Evolutionary conservation across 2,797 vertebrate species (phyloP), one percentile per base, ranked within the genome.

Genomic region (Xiphophorus birchmanni): DNA sequence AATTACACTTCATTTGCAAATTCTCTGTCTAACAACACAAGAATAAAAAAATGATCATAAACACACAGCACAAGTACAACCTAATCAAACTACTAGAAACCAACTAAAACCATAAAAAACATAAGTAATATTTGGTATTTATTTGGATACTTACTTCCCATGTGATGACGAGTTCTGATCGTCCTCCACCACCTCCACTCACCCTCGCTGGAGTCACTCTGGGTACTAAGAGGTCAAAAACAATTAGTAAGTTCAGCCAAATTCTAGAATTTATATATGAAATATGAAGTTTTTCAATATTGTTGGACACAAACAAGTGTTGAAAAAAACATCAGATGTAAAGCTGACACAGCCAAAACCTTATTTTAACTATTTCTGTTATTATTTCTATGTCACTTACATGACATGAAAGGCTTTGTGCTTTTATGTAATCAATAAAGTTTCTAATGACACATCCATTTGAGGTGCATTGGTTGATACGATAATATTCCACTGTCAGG

Each of bases 121-220:
- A 29, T 2, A 44, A 54, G 12, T 4, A 21, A 17, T 2, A 1
- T 29, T 18, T 4, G 15, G 35, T 73, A 18, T 26, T 71, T 65
- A 45, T 81, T 79, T 56, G 26, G 32, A 80, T 2, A 50, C 86
- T 95, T 94, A 99, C 98, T 97, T 99, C 98, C 97, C 97, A 98
- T 0, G 97, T 98, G 87, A 99, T 99, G 90, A 98, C 97, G 83
- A 98, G 95, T 88, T 99, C 97, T 2, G 97, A 97, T 50, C 96
- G 97, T 90, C 97, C 97, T 54, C 98, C 97, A 35, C 97, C 98
- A 0, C 98, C 98, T 40, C 97, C 97, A 0, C 96, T 98, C 90
- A 98, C 97, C 0, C 97, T 97, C 2, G 96, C 95, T 0, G 98
- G 97, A 65, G 97, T 97, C 86, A 97, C 96, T 89, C 97, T 97